A percentile compares a stretch with the other conserved stretches of the same genome.
These are phyloP conservation scores for Nipponia nippon DNA, from an alignment of 2,113 vertebrate genomes.

Conservation along the genomic window DNA sequence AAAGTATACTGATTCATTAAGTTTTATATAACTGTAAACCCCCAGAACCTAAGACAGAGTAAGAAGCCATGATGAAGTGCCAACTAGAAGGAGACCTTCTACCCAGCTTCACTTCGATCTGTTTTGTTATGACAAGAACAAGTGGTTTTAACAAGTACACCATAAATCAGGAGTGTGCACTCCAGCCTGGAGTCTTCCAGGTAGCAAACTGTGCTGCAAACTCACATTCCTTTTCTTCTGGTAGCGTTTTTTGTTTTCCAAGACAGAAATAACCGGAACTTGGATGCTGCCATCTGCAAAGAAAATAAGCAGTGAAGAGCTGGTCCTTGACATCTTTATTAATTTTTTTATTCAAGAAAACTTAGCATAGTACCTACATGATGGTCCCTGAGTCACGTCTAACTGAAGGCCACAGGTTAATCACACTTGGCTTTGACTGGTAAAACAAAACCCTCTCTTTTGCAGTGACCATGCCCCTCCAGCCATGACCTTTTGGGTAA, in stretches of 20 bases:
- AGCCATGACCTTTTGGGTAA: not conserved
- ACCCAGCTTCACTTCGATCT: constrained; percentile 35
- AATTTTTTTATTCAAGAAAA: not conserved
- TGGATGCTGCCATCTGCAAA: constrained; percentile 6
- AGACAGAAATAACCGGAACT: not conserved
- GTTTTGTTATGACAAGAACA: constrained; percentile 66
- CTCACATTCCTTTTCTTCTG: constrained; percentile 1
- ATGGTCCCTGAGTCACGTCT: rapidly evolving
- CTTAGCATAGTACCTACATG: too few relatives aligned
- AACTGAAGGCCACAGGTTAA: not conserved
- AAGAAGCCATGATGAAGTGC: constrained; percentile 65
- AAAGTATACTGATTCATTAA: constrained; percentile 73
- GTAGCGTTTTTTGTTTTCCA: not conserved
- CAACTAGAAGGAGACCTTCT: constrained; percentile 43
- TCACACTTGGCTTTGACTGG: not conserved
- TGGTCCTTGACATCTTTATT: not conserved
- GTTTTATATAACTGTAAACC: constrained; percentile 75
- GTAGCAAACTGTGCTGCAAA: constrained; percentile 9
- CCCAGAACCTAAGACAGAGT: constrained; percentile 58
- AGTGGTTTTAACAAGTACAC: constrained; percentile 61
- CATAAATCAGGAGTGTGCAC: constrained; percentile 49
- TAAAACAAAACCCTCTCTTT: not conserved
- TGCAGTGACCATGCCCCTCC: not conserved
- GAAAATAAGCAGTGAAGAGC: not conserved
- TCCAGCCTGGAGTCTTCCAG: constrained; percentile 15